Evolutionary conservation across 2,888 invertebrate species (phyloP), one percentile per base, ranked within the genome.

Genomic region (Oligia latruncula): DNA sequence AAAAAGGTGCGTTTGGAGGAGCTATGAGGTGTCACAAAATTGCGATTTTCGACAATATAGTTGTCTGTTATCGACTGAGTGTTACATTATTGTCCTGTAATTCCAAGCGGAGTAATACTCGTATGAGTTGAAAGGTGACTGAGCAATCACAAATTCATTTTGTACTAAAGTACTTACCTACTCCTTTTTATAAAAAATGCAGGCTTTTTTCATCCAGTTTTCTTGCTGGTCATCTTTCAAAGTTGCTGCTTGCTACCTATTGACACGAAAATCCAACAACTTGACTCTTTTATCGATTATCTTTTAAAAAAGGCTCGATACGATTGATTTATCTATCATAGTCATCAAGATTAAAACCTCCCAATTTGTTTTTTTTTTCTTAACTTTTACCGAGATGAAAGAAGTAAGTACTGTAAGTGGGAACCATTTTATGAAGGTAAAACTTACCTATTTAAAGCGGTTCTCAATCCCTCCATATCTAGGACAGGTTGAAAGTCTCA

Each of bases 1-100:
- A 97, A 97, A 96, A 96, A 96, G 96, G 95, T 94, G 92, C 93
- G 93, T 93, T 94, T 93, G 94, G 92, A 92, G 92, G 92, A 92
- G 92, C 91, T 92, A 91, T 93, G 95, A 95, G 94, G 95, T 95
- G 95, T 94, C 93, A 91, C 93, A 90, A 91, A 91, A 92, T 92
- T 93, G 92, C 90, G 93, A 93, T 93, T 93, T 94, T 91, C 91
- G 91, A 90, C 90, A 91, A 88, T 87, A 90, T 90, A 82, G 85
- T 87, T 85, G 83, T 89, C 85, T 77, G 80, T 64, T 90, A 74
- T 74, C 74, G 78, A 81, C 62, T 67, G 70, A 80, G 74, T 77
- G 68, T 67, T 70, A 77, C 76, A 81, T 79, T 64, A 75, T 71
- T 67, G 77, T 80, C 77, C 74, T 76, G 74, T 74, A 78, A 81